These are phyloP conservation scores for Glaucomys volans DNA, from an alignment of 2,113 vertebrate genomes.

Conservation along the genomic window DNA sequence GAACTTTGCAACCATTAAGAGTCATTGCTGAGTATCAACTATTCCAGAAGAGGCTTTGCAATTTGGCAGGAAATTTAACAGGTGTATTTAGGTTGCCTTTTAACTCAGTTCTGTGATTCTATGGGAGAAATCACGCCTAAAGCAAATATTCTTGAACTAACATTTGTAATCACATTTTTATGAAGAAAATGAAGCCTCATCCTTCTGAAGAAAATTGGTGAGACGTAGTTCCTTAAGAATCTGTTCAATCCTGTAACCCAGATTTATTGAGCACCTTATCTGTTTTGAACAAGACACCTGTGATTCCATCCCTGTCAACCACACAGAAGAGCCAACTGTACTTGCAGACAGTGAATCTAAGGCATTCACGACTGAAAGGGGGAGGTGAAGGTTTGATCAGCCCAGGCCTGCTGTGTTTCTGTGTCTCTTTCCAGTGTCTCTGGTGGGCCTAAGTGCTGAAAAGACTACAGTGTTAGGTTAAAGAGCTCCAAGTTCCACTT, in stretches of 20 bases:
- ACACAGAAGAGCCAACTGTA: background rate
- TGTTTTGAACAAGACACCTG: background rate
- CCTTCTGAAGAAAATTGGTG: background rate
- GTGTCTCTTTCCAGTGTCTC: background rate
- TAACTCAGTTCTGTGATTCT: background rate
- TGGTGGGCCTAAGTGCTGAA: background rate
- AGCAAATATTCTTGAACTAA: background rate
- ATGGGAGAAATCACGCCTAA: background rate
- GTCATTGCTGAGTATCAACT: background rate
- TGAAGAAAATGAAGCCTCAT: background rate
- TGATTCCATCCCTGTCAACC: background rate
- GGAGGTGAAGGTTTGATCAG: background rate
- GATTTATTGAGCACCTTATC: background rate
- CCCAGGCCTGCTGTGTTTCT: background rate
- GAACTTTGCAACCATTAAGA: background rate
- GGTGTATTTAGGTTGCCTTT: background rate
- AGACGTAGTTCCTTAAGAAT: rapidly evolving
- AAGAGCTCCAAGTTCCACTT: background rate
- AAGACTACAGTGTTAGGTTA: background rate
- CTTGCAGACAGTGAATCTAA: background rate
- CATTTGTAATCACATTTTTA: background rate
- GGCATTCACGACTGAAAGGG: background rate
- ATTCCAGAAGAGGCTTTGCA: background rate
- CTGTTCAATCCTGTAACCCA: background rate
- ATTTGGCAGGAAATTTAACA: background rate